phyloP scores from a whole-genome alignment of 2,888 invertebrate genomes.

The Parnassius apollo region DNA sequence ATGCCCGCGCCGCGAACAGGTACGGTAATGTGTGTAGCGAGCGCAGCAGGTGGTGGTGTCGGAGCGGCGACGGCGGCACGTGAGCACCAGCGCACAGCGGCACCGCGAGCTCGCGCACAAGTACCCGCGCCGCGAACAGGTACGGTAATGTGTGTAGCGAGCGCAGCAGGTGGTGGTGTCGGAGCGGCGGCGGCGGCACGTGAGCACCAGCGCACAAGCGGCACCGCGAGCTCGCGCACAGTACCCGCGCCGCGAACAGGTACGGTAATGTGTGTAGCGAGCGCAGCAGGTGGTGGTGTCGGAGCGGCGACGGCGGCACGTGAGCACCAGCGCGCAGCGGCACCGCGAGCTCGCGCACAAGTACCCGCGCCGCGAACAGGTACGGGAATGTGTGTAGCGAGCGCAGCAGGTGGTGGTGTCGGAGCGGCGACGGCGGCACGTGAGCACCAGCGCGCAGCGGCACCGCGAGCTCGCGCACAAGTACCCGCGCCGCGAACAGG shows the following conservation, averaged over 20 bases:
- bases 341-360: conserved; percentile 83
- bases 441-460: conserved; percentile 83
- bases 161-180: too few relatives aligned
- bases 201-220: conserved; percentile 83
- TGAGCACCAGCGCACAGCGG: too few relatives aligned
- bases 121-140: too few relatives aligned
- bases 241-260: too few relatives aligned
- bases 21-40: too few relatives aligned
- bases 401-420: conserved; percentile 84
- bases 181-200: conserved; percentile 81
- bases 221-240: too few relatives aligned
- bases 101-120: too few relatives aligned
- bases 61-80: too few relatives aligned
- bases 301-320: conserved; percentile 82
- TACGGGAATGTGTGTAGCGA: conserved; percentile 31
- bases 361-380: conserved; percentile 79
- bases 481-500: conserved; percentile 79
- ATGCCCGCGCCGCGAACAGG: too few relatives aligned
- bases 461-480: conserved; percentile 83
- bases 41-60: too few relatives aligned
- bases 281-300: conserved; percentile 84
- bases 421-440: conserved; percentile 82
- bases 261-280: not conserved
- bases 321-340: conserved; percentile 83
- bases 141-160: too few relatives aligned